These are phyloP conservation scores for Thinocorus orbignyianus DNA, from an alignment of 2,113 vertebrate species.

Conservation along the genomic window DNA sequence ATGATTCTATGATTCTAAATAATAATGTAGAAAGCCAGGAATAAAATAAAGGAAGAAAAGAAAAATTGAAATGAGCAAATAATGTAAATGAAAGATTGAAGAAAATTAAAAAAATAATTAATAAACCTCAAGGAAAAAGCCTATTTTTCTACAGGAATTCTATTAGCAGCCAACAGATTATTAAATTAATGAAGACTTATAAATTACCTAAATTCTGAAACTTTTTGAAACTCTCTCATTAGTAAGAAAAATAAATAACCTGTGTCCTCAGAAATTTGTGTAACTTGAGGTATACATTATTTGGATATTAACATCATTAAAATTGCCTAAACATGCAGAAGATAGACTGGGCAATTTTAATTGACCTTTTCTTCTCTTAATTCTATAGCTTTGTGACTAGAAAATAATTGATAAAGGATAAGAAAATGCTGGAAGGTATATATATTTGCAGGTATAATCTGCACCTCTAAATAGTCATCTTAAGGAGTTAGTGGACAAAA, in stretches of 20 bases:
- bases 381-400: not conserved
- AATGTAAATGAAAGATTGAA: not conserved
- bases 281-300: not conserved
- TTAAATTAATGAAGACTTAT: not conserved
- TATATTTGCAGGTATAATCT: not conserved
- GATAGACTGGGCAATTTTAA: not conserved
- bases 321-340: not conserved
- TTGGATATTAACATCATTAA: not conserved
- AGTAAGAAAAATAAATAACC: not conserved
- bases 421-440: not conserved
- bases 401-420: not conserved
- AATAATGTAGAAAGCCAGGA: not conserved
- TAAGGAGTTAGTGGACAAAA: not conserved
- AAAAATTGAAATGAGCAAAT: not conserved
- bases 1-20: no score
- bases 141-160: not conserved
- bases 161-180: not conserved
- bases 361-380: not conserved
- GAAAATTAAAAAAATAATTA: not conserved
- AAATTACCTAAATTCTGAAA: not conserved
- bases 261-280: not conserved
- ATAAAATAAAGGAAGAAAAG: not conserved
- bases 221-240: not conserved
- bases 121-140: not conserved
- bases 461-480: not conserved